These are phyloP conservation scores for Anadara kagoshimensis DNA, from an alignment of 1,140 invertebrate genomes.

Conservation along the genomic window DNA sequence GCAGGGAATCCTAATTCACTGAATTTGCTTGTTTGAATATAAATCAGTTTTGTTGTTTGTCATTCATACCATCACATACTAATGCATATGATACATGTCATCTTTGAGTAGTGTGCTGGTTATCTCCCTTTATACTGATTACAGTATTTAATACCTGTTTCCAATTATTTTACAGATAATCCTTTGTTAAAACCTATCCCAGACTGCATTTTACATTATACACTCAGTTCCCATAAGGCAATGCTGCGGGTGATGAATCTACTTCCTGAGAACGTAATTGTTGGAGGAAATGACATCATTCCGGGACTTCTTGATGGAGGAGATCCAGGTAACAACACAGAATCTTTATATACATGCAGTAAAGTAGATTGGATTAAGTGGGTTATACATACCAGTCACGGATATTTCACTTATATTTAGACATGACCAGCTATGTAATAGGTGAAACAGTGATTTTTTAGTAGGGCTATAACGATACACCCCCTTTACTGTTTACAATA, in stretches of 20 bases:
- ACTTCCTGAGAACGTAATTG: conserved; percentile 69
- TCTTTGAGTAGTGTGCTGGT: too few species aligned
- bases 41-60: too few species aligned
- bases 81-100: too few species aligned
- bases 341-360: not conserved
- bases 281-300: conserved; percentile 64
- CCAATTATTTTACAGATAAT: conserved; percentile 38
- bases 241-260: conserved; percentile 61
- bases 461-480: too few species aligned
- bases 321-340: conserved; percentile 40
- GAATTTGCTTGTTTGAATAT: too few species aligned
- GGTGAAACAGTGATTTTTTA: too few species aligned
- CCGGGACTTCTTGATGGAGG: conserved; percentile 63
- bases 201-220: conserved; percentile 58
- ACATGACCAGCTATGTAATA: not conserved
- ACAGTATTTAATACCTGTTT: not conserved
- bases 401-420: too few species aligned
- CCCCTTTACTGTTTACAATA: too few species aligned
- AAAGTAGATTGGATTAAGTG: not conserved
- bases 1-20: too few species aligned
- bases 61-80: too few species aligned
- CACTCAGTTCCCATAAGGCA: conserved; percentile 61
- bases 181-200: conserved; percentile 52
- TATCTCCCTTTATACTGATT: too few species aligned
- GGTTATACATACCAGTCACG: not conserved